Percentiles rank a stretch among this genome's conserved stretches.
Conservation (phyloP, 2,797 vertebrate genomes). For the Poecilia wingei region DNA sequence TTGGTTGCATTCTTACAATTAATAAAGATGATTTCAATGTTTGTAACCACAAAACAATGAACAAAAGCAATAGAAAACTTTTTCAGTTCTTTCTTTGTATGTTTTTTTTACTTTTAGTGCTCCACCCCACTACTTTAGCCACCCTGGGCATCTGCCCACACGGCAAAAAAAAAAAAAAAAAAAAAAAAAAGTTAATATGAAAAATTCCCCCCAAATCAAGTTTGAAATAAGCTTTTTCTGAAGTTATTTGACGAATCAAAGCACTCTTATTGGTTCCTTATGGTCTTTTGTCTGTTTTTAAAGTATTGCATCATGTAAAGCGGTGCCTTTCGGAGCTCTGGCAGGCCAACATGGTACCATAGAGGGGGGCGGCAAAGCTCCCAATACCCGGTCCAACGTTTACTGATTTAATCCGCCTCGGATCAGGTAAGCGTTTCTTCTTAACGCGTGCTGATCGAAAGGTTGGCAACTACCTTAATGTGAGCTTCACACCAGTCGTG, state of each 20-base stretch:
- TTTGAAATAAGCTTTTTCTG: background rate
- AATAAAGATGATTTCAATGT: background rate
- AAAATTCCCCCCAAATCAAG: background rate
- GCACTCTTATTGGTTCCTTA: background rate
- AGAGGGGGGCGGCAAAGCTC: conserved; percentile 33
- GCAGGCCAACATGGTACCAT: background rate
- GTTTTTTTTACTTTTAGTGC: background rate
- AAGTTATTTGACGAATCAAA: background rate
- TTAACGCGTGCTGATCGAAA: conserved; percentile 51
- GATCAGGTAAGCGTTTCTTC: conserved; percentile 49
- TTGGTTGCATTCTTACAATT: background rate
- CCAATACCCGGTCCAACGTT: conserved; percentile 53
- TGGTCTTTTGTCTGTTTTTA: background rate
- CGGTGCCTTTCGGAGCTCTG: background rate
- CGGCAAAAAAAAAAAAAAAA: no score
- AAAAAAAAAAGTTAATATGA: background rate
- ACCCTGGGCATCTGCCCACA: background rate
- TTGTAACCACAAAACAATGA: background rate
- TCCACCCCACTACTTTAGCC: background rate
- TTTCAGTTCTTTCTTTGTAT: background rate
- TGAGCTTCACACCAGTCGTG: conserved; percentile 68
- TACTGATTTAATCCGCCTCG: conserved; percentile 55
- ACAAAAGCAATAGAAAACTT: background rate
- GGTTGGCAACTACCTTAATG: conserved; percentile 84
- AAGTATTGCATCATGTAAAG: background rate